phyloP scores from a whole-genome alignment of 2,797 vertebrate species.

The Phaenicophaeus curvirostris region DNA sequence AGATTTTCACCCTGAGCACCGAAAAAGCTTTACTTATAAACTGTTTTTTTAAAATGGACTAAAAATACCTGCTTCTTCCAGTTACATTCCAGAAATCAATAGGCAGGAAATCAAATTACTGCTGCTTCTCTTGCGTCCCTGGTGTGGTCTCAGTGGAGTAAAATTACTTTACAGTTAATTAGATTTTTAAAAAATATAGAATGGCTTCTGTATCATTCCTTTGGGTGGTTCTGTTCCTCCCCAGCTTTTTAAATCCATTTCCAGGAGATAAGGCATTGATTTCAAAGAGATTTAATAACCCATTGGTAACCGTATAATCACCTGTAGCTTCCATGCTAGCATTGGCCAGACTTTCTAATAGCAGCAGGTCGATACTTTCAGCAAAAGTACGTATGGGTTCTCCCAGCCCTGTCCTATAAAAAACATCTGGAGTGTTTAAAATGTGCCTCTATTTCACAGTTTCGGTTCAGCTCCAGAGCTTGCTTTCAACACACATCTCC shows the following conservation, averaged over 20 bases:
- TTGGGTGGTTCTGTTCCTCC: constrained; percentile 12
- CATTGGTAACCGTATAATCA: constrained; percentile 13
- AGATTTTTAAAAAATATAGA: constrained; percentile 17
- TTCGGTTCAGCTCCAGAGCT: not conserved
- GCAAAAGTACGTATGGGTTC: not conserved
- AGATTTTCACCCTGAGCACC: not conserved
- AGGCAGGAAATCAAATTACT: constrained; percentile 19
- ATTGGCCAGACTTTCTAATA: not conserved
- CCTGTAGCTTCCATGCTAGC: constrained; percentile 9
- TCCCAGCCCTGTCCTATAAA: not conserved
- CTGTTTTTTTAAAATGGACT: not conserved
- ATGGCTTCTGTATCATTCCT: constrained; percentile 15
- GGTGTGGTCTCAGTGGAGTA: not conserved
- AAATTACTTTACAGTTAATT: constrained; percentile 60
- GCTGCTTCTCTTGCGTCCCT: not conserved
- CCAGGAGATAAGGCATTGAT: constrained; percentile 39
- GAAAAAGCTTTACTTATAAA: not conserved
- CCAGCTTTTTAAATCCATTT: constrained; percentile 34
- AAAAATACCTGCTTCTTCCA: constrained; percentile 30
- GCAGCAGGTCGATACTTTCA: not conserved
- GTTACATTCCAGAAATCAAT: constrained; percentile 46
- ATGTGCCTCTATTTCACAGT: not conserved
- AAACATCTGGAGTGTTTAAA: not conserved
- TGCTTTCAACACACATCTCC: not conserved
- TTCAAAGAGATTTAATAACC: constrained; percentile 43